These are phyloP conservation scores for Buathra laborator DNA, from an alignment of 2,888 invertebrate species.

Conservation along the genomic window DNA sequence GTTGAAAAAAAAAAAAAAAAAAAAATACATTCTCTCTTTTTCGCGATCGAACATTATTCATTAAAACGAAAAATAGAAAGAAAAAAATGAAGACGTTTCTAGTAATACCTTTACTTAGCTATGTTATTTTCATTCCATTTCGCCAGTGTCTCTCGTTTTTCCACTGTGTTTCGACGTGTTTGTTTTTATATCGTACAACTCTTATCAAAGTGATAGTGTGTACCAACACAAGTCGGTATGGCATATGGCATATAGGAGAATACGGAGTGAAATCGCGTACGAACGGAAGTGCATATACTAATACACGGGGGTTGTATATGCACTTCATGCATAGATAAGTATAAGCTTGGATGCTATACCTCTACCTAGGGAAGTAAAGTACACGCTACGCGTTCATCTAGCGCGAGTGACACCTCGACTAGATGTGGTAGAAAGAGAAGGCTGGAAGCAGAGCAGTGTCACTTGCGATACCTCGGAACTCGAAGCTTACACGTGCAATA, in stretches of 20 bases:
- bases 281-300: slow-evolving; percentile 23
- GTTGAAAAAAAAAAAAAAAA: neutral
- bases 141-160: neutral
- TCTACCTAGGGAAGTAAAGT: slow-evolving; percentile 4
- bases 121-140: neutral
- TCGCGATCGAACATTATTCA: slow-evolving; percentile 49
- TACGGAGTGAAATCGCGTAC: slow-evolving; percentile 19
- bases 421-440: slow-evolving; percentile 33
- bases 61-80: slow-evolving; percentile 27
- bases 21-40: slow-evolving; percentile 8
- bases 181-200: neutral
- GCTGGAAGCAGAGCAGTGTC: slow-evolving; percentile 28
- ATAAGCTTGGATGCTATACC: slow-evolving; percentile 13
- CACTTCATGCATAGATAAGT: slow-evolving; percentile 28
- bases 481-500: slow-evolving; percentile 21
- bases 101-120: slow-evolving; percentile 1
- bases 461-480: slow-evolving; percentile 39
- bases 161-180: neutral
- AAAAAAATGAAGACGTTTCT: neutral
- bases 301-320: slow-evolving; percentile 16
- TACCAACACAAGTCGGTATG: too few species aligned
- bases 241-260: neutral
- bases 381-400: slow-evolving; percentile 54
- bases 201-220: neutral
- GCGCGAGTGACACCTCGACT: slow-evolving; percentile 52